Evolutionary conservation across 2,888 invertebrate species (phyloP).

Genomic region (Nineta flava): DNA sequence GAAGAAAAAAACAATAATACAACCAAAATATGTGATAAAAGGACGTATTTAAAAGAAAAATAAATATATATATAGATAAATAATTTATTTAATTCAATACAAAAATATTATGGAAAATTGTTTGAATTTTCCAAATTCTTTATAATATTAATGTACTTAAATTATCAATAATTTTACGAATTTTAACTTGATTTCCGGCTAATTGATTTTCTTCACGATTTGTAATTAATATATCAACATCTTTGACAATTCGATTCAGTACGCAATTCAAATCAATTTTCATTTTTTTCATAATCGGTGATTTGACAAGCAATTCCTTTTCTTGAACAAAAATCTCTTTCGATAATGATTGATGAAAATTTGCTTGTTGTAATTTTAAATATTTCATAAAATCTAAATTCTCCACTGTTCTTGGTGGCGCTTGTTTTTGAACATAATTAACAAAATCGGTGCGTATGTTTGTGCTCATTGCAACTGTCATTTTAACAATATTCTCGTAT

Average conservation of each 20-base stretch:
- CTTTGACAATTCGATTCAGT: no score
- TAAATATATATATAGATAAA: no score
- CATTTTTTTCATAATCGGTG: background rate
- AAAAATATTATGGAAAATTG: no score
- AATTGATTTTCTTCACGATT: no score
- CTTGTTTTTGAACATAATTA: constrained; percentile 1
- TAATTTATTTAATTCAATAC: no score
- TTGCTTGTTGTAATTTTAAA: constrained; percentile 1
- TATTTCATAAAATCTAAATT: background rate
- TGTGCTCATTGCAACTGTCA: constrained; percentile 6
- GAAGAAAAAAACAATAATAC: no score
- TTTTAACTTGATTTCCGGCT: background rate
- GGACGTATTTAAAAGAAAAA: no score
- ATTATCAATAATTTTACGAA: constrained; percentile 9
- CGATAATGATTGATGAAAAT: background rate
- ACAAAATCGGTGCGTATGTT: constrained; percentile 4
- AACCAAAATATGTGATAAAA: no score
- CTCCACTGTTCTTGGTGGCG: no score
- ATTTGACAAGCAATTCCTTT: background rate
- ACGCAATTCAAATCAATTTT: background rate
- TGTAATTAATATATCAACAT: no score
- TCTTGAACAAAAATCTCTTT: no score
- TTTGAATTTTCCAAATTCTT: no score
- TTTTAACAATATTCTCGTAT: constrained; percentile 8
- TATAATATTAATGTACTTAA: constrained; percentile 1